These are phyloP conservation scores for Scalopus aquaticus DNA, from an alignment of 2,113 vertebrate genomes.

Conservation along the genomic window DNA sequence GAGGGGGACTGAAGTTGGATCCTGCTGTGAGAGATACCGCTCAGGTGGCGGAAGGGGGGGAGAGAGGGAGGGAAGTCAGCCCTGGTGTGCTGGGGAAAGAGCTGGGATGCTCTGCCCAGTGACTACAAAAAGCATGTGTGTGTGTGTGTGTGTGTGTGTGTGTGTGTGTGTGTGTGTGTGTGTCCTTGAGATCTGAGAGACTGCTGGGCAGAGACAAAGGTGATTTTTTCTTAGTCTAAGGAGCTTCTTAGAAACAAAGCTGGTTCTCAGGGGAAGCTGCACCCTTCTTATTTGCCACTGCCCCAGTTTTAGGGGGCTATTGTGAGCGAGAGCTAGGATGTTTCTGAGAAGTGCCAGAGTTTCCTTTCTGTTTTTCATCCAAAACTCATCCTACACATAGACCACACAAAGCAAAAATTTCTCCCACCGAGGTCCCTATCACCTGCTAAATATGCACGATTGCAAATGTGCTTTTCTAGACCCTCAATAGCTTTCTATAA, in stretches of 20 bases:
- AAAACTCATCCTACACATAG: background rate
- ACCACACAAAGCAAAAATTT: background rate
- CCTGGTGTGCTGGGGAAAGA: accelerated
- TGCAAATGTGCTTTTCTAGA: conserved; percentile 10
- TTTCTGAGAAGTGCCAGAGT: background rate
- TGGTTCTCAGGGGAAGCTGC: background rate
- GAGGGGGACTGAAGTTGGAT: background rate
- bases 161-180: background rate
- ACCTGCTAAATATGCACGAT: background rate
- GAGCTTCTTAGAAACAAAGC: background rate
- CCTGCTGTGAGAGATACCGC: background rate
- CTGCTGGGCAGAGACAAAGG: background rate
- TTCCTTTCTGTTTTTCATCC: conserved; percentile 32
- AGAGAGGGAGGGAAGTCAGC: background rate
- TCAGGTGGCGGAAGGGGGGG: no score
- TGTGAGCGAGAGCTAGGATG: background rate
- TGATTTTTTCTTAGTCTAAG: background rate
- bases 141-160: background rate
- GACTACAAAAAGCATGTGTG: no score
- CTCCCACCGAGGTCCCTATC: background rate
- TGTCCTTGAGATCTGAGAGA: background rate
- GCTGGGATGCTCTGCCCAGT: accelerated
- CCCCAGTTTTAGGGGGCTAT: background rate
- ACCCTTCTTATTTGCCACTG: background rate
- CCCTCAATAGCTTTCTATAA: background rate